phyloP scores from a whole-genome alignment of 1,140 invertebrate genomes.

The Antheraea mylitta region DNA sequence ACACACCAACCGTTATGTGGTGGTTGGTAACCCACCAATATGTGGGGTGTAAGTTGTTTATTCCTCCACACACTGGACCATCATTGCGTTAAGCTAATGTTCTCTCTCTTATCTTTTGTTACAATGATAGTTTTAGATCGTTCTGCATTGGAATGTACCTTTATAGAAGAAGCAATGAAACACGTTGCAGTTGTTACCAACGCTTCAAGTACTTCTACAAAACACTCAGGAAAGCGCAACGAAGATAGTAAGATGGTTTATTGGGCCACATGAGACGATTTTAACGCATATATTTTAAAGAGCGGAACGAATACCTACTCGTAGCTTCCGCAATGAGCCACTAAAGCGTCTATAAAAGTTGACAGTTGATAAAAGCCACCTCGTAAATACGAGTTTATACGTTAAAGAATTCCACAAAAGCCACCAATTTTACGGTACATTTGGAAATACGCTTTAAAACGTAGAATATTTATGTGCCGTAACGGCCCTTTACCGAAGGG shows the following conservation, averaged over 20 bases:
- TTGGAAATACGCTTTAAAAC: slow-evolving; percentile 24
- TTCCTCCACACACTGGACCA: no score
- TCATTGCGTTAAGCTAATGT: no score
- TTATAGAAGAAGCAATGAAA: no score
- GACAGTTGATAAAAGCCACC: slow-evolving; percentile 13
- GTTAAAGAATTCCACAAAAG: not conserved
- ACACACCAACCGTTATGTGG: no score
- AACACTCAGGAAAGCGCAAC: no score
- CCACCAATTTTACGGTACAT: slow-evolving; percentile 9
- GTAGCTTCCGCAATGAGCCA: slow-evolving; percentile 2
- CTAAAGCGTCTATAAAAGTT: slow-evolving; percentile 9
- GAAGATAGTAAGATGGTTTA: not conserved
- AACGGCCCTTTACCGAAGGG: slow-evolving; percentile 37
- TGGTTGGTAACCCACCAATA: no score
- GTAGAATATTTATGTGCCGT: slow-evolving; percentile 24
- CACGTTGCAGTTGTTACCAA: no score
- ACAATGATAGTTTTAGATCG: no score
- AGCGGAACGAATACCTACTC: not conserved
- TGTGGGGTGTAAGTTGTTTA: no score
- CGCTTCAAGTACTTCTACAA: no score
- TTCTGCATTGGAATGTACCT: no score
- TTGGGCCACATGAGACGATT: not conserved
- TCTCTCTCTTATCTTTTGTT: no score
- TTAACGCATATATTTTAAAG: not conserved
- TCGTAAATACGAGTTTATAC: slow-evolving; percentile 12